These are phyloP conservation scores for Lethenteron reissneri DNA, from an alignment of 2,113 vertebrate genomes.

Conservation along the genomic window DNA sequence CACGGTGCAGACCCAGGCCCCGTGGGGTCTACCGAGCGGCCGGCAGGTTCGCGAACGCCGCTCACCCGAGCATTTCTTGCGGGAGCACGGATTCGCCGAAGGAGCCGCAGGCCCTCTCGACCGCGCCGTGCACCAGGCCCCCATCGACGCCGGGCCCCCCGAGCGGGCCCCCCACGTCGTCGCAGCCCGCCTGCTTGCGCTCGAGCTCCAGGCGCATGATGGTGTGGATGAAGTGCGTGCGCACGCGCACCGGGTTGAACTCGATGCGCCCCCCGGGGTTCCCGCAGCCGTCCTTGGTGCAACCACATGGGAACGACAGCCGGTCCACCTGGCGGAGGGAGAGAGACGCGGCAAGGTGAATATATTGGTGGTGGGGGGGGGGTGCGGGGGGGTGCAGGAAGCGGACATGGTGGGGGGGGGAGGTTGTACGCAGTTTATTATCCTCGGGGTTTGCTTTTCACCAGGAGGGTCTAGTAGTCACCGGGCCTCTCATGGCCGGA, in stretches of 20 bases:
- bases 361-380: too few relatives aligned
- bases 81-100: background rate
- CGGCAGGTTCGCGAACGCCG: background rate
- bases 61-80: background rate
- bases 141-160: background rate
- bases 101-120: background rate
- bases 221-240: constrained; percentile 93
- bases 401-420: too few relatives aligned
- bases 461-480: too few relatives aligned
- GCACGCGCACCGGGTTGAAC: constrained; percentile 77
- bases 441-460: too few relatives aligned
- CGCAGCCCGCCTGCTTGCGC: constrained; percentile 20
- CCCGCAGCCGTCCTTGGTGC: constrained; percentile 71
- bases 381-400: too few relatives aligned
- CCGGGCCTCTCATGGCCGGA: too few relatives aligned
- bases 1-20: too few relatives aligned
- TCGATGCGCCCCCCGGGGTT: constrained; percentile 68
- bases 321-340: constrained; percentile 50
- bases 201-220: constrained; percentile 83
- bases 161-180: background rate
- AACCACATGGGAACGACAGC: constrained; percentile 88
- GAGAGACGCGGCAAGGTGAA: background rate
- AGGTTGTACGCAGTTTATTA: too few relatives aligned
- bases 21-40: too few relatives aligned
- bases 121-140: background rate